Evolutionary conservation across 2,797 vertebrate genomes (phyloP), one percentile per base, ranked within the genome.

Genomic region (Characodon lateralis): DNA sequence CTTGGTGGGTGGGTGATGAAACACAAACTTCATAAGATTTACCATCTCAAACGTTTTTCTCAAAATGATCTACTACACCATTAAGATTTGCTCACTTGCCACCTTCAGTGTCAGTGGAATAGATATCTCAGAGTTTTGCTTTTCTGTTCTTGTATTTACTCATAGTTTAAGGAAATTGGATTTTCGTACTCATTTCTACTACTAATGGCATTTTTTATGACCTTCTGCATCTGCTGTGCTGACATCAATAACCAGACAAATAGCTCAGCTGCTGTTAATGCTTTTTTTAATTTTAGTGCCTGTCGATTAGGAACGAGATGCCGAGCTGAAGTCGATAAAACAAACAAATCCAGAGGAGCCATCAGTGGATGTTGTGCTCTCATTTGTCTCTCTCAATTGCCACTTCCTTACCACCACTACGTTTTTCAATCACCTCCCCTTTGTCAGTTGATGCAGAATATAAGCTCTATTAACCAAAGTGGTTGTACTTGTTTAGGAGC

Each of bases 381-480:
- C 35, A 46, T 79, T 48, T 83, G 51, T 83, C 79, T 73, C 35
- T 66, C n/a, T 83, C 76, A 59, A 41, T 70, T 81, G 28, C 59
- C 59, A 63, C 59, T 35, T 26, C 31, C 3, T 51, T 0, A 2
- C 53, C 24, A 6, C 51, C 26, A 3, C 43, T 73, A 31, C 61
- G 53, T 24, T 9, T 53, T n/a, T 55, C 51, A 3, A 7, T 76
- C 80, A 43, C 43, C 46, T 63, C 28, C 22, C 53, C 51, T 65
- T 78, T 50, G 76, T 80, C 10, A n/a, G 6, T 39, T 20, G 20
- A 39, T 51, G 43, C 63, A 58, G 71, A 65, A 61, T 79, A 83
- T 76, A 75, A 79, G 66, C 75, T 75, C 71, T 65, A 81, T 82
- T 79, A 75, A n/a, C 39, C 5, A 77, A 75, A 73, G 68, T 51